These are phyloP conservation scores for Urocolius indicus DNA, from an alignment of 2,113 vertebrate genomes.

Conservation along the genomic window DNA sequence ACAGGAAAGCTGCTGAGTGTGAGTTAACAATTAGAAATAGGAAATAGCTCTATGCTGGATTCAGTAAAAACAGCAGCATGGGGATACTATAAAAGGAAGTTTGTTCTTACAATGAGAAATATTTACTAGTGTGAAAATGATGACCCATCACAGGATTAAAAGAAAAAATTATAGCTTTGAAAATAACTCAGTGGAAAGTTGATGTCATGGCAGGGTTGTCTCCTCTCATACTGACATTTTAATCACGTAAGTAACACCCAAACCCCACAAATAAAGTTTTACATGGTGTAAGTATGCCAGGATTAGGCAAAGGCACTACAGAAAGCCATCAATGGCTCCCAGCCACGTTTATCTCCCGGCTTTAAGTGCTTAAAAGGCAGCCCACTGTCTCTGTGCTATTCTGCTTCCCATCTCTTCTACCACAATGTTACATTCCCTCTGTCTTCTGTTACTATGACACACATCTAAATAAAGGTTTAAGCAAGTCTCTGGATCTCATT, in stretches of 20 bases:
- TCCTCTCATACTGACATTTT: neutral
- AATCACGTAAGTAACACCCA: neutral
- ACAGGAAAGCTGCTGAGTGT: neutral
- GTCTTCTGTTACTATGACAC: neutral
- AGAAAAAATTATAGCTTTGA: neutral
- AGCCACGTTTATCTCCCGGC: neutral
- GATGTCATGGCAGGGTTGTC: neutral
- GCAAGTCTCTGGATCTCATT: neutral
- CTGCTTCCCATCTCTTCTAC: neutral
- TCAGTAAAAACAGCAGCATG: conserved; percentile 38
- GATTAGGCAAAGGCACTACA: neutral
- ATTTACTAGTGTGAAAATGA: neutral
- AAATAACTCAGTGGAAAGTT: conserved; percentile 28
- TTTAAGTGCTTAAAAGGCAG: neutral
- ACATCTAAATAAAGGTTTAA: neutral
- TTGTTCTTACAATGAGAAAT: conserved; percentile 31
- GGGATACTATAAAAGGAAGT: conserved; percentile 71
- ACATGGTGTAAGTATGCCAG: neutral
- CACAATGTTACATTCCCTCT: neutral
- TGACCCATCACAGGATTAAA: neutral
- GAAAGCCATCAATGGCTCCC: neutral
- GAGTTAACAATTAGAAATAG: conserved; percentile 55
- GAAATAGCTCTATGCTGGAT: conserved; percentile 43
- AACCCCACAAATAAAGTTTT: neutral
- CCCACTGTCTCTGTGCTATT: neutral